Base-by-base conservation (phyloP, 2,797 vertebrate genomes). In the Lepidocolaptes lacrymiger region DNA sequence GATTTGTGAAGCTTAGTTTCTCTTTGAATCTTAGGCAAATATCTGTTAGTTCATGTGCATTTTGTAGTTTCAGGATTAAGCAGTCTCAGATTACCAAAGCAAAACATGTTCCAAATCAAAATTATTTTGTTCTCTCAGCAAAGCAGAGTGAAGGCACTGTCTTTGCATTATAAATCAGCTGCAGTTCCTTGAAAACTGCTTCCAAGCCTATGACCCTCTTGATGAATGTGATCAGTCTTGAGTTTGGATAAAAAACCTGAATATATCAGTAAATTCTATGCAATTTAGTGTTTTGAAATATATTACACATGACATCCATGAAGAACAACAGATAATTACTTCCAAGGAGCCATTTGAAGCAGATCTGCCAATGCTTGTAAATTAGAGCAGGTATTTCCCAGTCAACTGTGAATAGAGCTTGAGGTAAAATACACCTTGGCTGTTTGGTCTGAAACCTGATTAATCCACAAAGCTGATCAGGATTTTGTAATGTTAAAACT, bases 401-500 rank as follows among this genome's bases (percentile, higher is more conserved):
- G 27, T 88, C 46, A 92, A 23, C 83, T 88, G 75, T 85, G 94
- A 91, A 81, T 27, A 80, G 94, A 96, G 37, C 64, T 87, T 66
- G 94, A 84, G 61, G 84, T 94, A 96, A 97, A 96, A 88, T 93
- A 69, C 19, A 19, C 91, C 56, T 91, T 92, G 81, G 67, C 78
- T 95, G 67, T 88, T 92, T 91, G 63, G 56, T 84, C 81, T 97
- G 95, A 91, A 97, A 92, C 54, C 63, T 86, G 58, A 63, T 95
- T 91, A 93, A 84, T 97, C 76, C 82, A 94, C 78, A 92, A 72
- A 94, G 75, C 76, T 94, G 88, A 89, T 97, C 88, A 96, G 63
- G 94, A 96, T 97, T 96, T 98, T 88, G 92, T 94, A 95, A 96
- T 89, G 76, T 75, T 91, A 95, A 96, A 89, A 86, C 56, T 85